Evolutionary conservation across 1,140 invertebrate genomes (phyloP), one percentile per base, ranked within the genome.

Genomic region (Acromyrmex echinatior): DNA sequence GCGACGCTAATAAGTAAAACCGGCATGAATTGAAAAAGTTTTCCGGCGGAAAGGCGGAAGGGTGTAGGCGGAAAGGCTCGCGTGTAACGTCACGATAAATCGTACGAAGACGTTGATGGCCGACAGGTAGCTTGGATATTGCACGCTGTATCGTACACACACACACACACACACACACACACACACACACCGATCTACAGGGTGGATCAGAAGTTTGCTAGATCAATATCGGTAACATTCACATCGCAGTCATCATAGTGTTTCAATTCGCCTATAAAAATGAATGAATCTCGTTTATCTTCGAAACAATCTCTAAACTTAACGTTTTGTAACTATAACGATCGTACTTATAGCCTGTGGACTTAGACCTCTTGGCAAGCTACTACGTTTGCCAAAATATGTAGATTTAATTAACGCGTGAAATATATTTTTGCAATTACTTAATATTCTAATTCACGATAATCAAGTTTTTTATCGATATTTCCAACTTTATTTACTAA

Each of bases 1-100:
- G 68, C 81, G 62, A 39, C 28, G n/a, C 62, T 90, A 90, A 90
- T 90, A 86, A 86, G 86, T 68, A 86, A 91, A 91, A 91, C 87
- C 65, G 78, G 63, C 89, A 79, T 86, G 89, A 86, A 90, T 88
- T 78, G 86, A 86, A 79, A 91, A 90, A 90, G 77, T 91, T 91
- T 86, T 62, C 90, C 78, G 81, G 63, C 71, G 77, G 78, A 91
- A 91, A 78, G 81, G 76, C 63, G 51, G 66, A 18, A 65, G 87
- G 73, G 82, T 71, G 80, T 76, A 70, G 21, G 62, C 74, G 87
- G 80, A 53, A 63, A 10, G 70, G 81, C 53, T 91, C 71, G 87
- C 90, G 90, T 91, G 90, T 88, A 79, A 74, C 87, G 82, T 91
- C 86, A 66, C 90, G 90, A 91, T 91, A 91, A 91, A 91, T 91